These are phyloP conservation scores for Zootoca vivipara DNA, from an alignment of 2,113 vertebrate species.

Conservation along the genomic window DNA sequence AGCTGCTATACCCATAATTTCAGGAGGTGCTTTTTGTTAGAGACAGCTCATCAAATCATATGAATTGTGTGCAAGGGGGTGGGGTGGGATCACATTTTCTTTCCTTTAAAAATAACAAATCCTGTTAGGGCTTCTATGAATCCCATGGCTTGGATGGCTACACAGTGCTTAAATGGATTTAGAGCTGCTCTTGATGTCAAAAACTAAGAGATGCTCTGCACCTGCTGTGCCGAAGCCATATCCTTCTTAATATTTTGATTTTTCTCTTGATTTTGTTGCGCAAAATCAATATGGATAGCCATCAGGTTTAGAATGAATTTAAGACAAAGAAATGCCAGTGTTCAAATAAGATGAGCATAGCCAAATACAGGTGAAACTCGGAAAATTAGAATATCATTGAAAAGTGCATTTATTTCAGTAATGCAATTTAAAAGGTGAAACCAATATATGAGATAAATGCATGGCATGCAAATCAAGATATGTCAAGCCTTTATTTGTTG, in stretches of 20 bases:
- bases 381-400: no score
- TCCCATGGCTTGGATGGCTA: not conserved
- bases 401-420: no score
- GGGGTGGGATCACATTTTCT: not conserved
- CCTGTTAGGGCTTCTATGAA: not conserved
- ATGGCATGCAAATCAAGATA: no score
- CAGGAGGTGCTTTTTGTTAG: not conserved
- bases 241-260: not conserved
- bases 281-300: fast-evolving
- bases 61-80: not conserved
- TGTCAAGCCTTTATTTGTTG: no score
- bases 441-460: no score
- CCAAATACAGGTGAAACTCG: no score
- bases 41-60: not conserved
- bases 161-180: not conserved
- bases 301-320: not conserved
- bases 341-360: not conserved
- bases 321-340: not conserved
- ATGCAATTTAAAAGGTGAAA: no score
- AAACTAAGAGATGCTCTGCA: not conserved
- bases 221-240: not conserved
- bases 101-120: not conserved
- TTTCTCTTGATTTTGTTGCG: not conserved
- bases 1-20: not conserved
- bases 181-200: not conserved